Base-by-base conservation (phyloP, 1,140 invertebrate genomes). In the Sitodiplosis mosellana region DNA sequence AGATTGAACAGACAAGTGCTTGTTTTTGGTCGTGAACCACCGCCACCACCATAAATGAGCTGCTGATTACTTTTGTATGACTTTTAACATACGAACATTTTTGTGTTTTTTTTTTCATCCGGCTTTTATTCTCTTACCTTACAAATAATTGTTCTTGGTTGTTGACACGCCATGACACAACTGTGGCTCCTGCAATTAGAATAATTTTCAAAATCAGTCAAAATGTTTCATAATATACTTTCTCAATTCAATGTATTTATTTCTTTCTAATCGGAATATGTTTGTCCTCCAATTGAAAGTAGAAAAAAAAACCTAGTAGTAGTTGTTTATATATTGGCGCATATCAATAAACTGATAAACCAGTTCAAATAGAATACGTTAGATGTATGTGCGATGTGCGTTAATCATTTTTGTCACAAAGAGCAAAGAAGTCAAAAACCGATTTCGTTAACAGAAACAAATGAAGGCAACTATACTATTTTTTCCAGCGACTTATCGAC, bases 141-240 rank as follows among this genome's bases (percentile, higher is more conserved):
- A 92, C 83, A 73, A 92, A 92, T 61, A 92, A 74, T 60, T 91
- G 86, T 69, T 92, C 87, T 67, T 91, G 86, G 70, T 91, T 92
- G 65, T 91, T 90, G 27, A 90, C 88, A 57, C 87, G 71, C 88
- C 88, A 94, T 58, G 88, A 92, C 53, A 92, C 87, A 46, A 92
- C 82, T 48, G 88, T 93, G 48, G 88, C 87, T 65, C 89, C 89
- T 92, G 64, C 44, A 75, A 75, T 57, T 56, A 59, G 56, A 51
- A 52, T 48, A 40, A 15, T 40, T 40, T 40, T 40, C 14, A 15
- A 15, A 40, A 36, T 36, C 8, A 40, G 37, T 40, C 6, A 18
- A 5, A 6, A 41, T 50, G 36, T 45, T 42, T 20, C 20, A 19
- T 38, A 15, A 42, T 52, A n/a, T n/a, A n/a, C n/a, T 48, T 50